Evolutionary conservation across 2,797 vertebrate genomes (phyloP).

Genomic region (Potorous gilbertii): DNA sequence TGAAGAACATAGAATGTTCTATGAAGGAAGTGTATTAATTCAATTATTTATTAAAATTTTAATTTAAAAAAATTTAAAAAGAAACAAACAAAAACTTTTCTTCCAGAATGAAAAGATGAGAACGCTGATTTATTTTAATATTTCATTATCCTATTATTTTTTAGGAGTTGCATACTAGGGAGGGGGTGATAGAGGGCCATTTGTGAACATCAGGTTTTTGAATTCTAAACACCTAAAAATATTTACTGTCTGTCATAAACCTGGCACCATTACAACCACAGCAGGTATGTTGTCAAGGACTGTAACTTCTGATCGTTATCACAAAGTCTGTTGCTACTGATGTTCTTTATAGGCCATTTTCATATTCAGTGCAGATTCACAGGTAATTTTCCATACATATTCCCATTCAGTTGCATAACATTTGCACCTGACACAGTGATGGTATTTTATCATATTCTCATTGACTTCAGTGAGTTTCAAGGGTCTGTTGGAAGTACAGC

Average conservation of each 20-base stretch:
- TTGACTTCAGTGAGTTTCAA: background rate
- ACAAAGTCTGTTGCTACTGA: background rate
- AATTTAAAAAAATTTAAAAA: background rate
- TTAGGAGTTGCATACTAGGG: background rate
- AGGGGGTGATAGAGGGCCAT: background rate
- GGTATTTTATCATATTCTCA: background rate
- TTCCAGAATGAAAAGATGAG: background rate
- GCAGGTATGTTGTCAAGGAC: background rate
- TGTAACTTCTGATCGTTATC: background rate
- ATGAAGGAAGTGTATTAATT: background rate
- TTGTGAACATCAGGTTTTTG: background rate
- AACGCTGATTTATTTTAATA: background rate
- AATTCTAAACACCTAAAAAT: background rate
- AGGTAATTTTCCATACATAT: background rate
- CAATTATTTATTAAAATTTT: background rate
- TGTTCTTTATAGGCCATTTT: background rate
- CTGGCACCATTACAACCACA: background rate
- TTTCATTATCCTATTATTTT: background rate
- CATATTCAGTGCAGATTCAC: background rate
- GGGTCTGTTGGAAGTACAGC: background rate
- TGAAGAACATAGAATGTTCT: background rate
- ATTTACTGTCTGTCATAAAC: background rate
- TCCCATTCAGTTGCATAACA: background rate
- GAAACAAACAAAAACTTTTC: background rate
- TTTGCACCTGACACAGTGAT: background rate